Evolutionary conservation across 2,888 invertebrate species (phyloP), one percentile per base, ranked within the genome.

Genomic region (Xylocampa areola): DNA sequence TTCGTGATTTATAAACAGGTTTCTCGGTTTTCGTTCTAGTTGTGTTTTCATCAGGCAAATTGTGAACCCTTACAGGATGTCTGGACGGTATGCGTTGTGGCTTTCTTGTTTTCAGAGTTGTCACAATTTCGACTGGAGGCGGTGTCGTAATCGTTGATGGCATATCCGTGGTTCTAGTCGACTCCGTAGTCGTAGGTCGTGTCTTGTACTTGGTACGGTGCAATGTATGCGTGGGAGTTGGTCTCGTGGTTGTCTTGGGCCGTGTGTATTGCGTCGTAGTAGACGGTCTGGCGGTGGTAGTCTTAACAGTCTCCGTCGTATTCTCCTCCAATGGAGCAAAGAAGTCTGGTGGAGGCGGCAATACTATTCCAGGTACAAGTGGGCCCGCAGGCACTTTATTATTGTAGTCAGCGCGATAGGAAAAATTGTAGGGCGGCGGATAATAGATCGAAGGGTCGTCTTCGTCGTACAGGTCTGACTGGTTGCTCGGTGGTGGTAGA

Each of bases 391-490:
- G 96, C 27, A 98, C 97, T 40, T 95, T 96, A 77, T 95, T 95
- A 33, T 96, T 95, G 89, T 97, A 97, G 84, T 97, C 97, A 84
- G 95, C 95, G 84, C 95, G 96, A 89, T 97, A 97, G 72, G 96
- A 96, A 94, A 97, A 97, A 89, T 97, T 97, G 94, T 98, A 98
- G 10, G 97, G 97, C 82, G 98, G 98, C 80, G 98, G 98, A 95
- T 98, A 97, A 84, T 97, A 98, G 50, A 98, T 96, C 74, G 97
- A 97, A 80, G 97, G 97, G 95, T 98, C 98, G 92, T 98, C 98
- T 92, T 97, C 97, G 94, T 97, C 97, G 92, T 97, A 96, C 73
- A 96, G 95, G 83, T 97, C 97, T 62, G 96, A 95, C 76, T 95
- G 95, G 91, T 96, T 97, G 80, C 96, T 96, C 70, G 96, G 96